phyloP scores from a whole-genome alignment of 1,140 invertebrate genomes.

The Aphidius gifuensis region DNA sequence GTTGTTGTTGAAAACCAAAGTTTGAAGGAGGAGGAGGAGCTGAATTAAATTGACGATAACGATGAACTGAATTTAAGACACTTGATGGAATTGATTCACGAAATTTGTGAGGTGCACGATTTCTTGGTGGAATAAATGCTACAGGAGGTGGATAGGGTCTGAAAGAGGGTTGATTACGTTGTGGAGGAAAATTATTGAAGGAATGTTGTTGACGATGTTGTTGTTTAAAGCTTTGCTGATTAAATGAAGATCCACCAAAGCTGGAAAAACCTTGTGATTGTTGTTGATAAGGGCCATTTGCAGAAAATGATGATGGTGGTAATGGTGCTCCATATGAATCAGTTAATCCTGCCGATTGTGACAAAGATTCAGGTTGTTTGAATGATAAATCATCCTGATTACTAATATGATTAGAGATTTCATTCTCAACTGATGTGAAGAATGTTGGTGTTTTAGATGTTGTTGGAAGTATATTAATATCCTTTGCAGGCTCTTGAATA shows the following conservation, averaged over 20 bases:
- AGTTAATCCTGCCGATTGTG: conserved; percentile 31
- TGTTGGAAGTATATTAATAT: neutral
- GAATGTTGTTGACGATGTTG: conserved; percentile 39
- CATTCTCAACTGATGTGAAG: conserved; percentile 33
- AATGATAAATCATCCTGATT: conserved; percentile 55
- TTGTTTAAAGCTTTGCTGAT: conserved; percentile 24
- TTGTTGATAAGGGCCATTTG: conserved; percentile 6
- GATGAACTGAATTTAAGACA: conserved; percentile 53
- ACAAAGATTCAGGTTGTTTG: conserved; percentile 31
- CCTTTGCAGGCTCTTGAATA: conserved; percentile 33
- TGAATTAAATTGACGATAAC: conserved; percentile 50
- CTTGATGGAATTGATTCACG: conserved; percentile 67
- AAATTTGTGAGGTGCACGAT: conserved; percentile 57
- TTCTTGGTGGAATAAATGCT: conserved; percentile 47
- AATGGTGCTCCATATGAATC: conserved; percentile 1
- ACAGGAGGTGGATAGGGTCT: conserved; percentile 45
- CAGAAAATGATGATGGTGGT: neutral
- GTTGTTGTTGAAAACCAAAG: conserved; percentile 34
- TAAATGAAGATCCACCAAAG: neutral
- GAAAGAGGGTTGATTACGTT: conserved; percentile 47
- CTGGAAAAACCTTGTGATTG: neutral
- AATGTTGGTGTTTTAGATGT: conserved; percentile 40
- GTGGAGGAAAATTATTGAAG: conserved; percentile 53
- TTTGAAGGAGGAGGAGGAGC: conserved; percentile 24
- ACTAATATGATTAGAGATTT: conserved; percentile 52